Evolutionary conservation across 53 echinoderm and acorn worm species (phyloP).

Genomic region (Apostichopus leukothele): DNA sequence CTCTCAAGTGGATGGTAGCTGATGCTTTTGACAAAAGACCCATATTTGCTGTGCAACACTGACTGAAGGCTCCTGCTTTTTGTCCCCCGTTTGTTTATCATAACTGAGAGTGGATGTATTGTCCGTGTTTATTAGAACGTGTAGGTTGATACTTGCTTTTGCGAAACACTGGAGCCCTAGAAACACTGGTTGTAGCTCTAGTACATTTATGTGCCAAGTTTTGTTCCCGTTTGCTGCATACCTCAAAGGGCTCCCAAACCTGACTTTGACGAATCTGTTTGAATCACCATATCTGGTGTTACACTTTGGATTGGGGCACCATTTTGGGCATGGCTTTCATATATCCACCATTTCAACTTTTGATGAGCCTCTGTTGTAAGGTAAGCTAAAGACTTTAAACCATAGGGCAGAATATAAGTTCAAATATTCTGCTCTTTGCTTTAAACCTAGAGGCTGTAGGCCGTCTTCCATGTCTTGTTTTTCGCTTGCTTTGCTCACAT

Average conservation of each 20-base stretch:
- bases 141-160: not conserved
- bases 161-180: slow-evolving; percentile 16
- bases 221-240: not conserved
- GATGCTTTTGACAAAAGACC: slow-evolving; percentile 28
- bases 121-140: slow-evolving; percentile 22
- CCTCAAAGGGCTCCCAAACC: not conserved
- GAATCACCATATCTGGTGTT: slow-evolving; percentile 18
- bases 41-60: slow-evolving; percentile 3
- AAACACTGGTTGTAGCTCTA: not conserved
- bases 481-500: too few relatives aligned
- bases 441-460: too few relatives aligned
- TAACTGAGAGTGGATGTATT: slow-evolving; percentile 21
- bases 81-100: slow-evolving; percentile 26
- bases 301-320: slow-evolving; percentile 12
- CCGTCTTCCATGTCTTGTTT: too few relatives aligned
- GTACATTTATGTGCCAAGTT: slow-evolving; percentile 39
- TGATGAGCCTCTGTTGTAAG: slow-evolving; percentile 1
- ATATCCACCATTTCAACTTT: slow-evolving; percentile 28
- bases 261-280: slow-evolving; percentile 17
- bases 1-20: not conserved
- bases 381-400: not conserved
- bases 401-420: not conserved
- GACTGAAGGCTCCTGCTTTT: slow-evolving; percentile 15
- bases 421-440: too few relatives aligned
- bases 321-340: slow-evolving; percentile 22